Evolutionary conservation across 2,113 vertebrate genomes (phyloP), one percentile per base, ranked within the genome.

Genomic region (Neodontobutis hainanensis): DNA sequence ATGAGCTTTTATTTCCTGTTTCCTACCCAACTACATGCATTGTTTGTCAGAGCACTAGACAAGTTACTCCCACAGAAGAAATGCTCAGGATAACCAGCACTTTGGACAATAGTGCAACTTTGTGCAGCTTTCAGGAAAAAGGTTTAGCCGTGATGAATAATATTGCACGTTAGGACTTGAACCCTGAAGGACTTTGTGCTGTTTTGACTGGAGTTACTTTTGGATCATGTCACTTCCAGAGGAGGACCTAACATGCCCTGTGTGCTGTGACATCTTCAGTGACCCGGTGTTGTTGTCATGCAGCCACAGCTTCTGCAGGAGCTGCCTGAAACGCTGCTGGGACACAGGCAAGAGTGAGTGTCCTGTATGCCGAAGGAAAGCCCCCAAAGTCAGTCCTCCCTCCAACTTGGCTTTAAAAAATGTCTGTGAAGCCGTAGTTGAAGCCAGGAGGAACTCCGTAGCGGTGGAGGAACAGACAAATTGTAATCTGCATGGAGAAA

Each of bases 321-420:
- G 14, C 34, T 90, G 87, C 47, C 49, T 91, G 66, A 87, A 82
- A 74, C 65, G 51, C 38, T 89, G 75, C 44, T 90, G 91, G 90
- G 85, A 88, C 4, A 73, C 56, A 0, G 50, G 78, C 5, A 14
- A 80, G 16, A 80, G 81, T 2, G 77, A 77, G 61, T 92, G 91
- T 68, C 88, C 90, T 2, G 40, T 92, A 3, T 92, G 89, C 77
- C 80, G 91, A 71, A 89, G 83, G 38, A 91, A 15, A 67, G 43
- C 64, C 2, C 70, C 86, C 10, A 90, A 87, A 70, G 83, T 70
- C 49, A 71, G 34, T n/a, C 84, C 86, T 12, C 75, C 76, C 4
- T 80, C 82, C 38, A 93, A 92, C 71, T 45, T 91, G 80, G 91
- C 92, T 9, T 79, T 93, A 8, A 92, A 72, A 66, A 92, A 92